Evolutionary conservation across 2,113 vertebrate species (phyloP), one percentile per base, ranked within the genome.

Genomic region (Tachysurus vachellii): DNA sequence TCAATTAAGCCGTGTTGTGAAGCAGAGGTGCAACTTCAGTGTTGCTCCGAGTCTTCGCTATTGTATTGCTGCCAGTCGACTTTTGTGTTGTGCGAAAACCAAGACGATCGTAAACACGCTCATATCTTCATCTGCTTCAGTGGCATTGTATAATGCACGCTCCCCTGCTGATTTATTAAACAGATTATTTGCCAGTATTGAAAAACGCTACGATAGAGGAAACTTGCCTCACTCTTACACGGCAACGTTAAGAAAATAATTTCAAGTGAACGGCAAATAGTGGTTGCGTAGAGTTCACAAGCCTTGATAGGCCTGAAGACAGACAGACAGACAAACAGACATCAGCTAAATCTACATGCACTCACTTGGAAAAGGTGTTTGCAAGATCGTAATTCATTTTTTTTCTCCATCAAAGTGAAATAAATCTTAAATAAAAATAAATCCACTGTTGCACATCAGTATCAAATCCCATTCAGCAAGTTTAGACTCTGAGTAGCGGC

Each of bases 1-100:
- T 95, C 95, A 94, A 95, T 95, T 94, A 94, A 94, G 93, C 91
- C 92, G 93, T 95, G 93, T 91, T 89, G 88, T 84, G 89, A 92
- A 94, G 90, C 92, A 91, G 92, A 94, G 93, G 93, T 92, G 92
- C 89, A 90, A 94, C 92, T 93, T 92, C 88, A 90, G 93, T 91
- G 91, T 86, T 87, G 91, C 88, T 88, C 90, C 83, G 80, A 93
- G 90, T 91, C 89, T 91, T 80, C 84, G 85, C 89, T 89, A 83
- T 88, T 81, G 82, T 77, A 83, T 83, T 44, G 84, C 82, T 68
- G 61, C 50, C 86, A 75, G 54, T 86, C 85, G 79, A 54, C 87
- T 92, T 91, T 86, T 86, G 53, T 73, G 81, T 82, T 88, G 88
- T 82, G 75, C 17, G 82, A 88, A 89, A 92, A 88, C 54, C 44